Evolutionary conservation across 2,888 invertebrate species (phyloP), one percentile per base, ranked within the genome.

Genomic region (Caradrina kadenii): DNA sequence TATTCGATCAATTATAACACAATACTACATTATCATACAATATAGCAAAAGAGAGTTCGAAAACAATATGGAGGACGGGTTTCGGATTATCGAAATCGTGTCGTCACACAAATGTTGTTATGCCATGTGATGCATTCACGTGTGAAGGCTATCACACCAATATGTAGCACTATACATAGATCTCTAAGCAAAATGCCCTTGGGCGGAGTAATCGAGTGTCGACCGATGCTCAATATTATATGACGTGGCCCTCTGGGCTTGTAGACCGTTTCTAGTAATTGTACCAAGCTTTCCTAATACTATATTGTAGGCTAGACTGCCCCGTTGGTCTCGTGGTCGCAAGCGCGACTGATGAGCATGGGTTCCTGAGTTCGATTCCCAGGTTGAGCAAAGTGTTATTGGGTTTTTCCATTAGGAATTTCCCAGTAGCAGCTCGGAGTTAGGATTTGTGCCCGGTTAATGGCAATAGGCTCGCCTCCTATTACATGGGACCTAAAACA

Each of bases 191-290:
- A 49, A 54, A 52, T 59, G 76, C 66, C 73, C 66, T 66, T 62
- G 54, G 50, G 79, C 62, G 48, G 39, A 26, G 61, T 77, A 76
- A 72, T 78, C 58, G 66, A 78, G 62, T 73, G 75, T 50, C 53
- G 17, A 73, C 39, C 45, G 13, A 59, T 59, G 62, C 66, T 78
- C 52, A 45, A 78, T 72, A 66, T 62, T 59, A 58, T 69, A 68
- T 56, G 4, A 49, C 52, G 58, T 56, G n/a, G 53, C 50, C 31
- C 21, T 68, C 22, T 61, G 22, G 59, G 58, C 22, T 52, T 55
- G 55, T 50, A 17, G 21, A 15, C 11, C 19, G 11, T 50, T n/a
- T 48, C n/a, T 21, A 67, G 19, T 59, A 42, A 42, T 45, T 48
- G 19, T 5, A 45, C 22, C 11, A 7, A 39, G 39, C 39, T 13